Percentiles rank a stretch among this genome's conserved stretches.
Conservation (phyloP, 2,888 invertebrate species). For the Catocala nupta region DNA sequence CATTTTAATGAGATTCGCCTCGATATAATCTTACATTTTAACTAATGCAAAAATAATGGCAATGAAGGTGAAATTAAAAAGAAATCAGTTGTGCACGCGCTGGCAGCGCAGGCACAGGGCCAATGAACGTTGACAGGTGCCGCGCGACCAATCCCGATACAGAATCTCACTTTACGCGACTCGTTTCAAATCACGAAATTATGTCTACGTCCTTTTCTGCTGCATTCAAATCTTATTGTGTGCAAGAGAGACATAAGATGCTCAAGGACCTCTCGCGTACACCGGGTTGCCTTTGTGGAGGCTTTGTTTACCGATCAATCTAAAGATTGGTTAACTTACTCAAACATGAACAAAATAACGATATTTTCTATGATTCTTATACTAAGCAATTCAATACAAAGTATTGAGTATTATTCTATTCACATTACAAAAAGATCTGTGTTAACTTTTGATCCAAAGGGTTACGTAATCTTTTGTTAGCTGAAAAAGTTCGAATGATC, state of each 20-base stretch:
- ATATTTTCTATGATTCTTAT: slow-evolving; percentile 1
- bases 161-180: slow-evolving; percentile 67
- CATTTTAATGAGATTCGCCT: not conserved
- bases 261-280: slow-evolving; percentile 47
- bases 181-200: slow-evolving; percentile 68
- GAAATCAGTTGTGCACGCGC: slow-evolving; percentile 74
- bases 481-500: slow-evolving; percentile 49
- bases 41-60: slow-evolving; percentile 53
- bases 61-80: slow-evolving; percentile 59
- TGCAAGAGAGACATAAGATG: slow-evolving; percentile 44
- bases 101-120: slow-evolving; percentile 68
- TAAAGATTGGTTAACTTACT: slow-evolving; percentile 47
- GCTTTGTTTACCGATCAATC: slow-evolving; percentile 67
- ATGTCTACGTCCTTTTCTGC: slow-evolving; percentile 66
- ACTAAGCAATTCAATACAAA: slow-evolving; percentile 5
- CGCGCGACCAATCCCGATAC: slow-evolving; percentile 70
- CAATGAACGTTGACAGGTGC: slow-evolving; percentile 83
- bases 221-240: slow-evolving; percentile 37
- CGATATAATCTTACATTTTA: slow-evolving; percentile 13
- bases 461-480: slow-evolving; percentile 48
- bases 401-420: not conserved
- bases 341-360: slow-evolving; percentile 27
- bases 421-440: slow-evolving; percentile 29
- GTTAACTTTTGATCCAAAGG: slow-evolving; percentile 35
- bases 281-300: slow-evolving; percentile 38